phyloP scores from a whole-genome alignment of 1,140 invertebrate genomes.

The Dryas iulia region DNA sequence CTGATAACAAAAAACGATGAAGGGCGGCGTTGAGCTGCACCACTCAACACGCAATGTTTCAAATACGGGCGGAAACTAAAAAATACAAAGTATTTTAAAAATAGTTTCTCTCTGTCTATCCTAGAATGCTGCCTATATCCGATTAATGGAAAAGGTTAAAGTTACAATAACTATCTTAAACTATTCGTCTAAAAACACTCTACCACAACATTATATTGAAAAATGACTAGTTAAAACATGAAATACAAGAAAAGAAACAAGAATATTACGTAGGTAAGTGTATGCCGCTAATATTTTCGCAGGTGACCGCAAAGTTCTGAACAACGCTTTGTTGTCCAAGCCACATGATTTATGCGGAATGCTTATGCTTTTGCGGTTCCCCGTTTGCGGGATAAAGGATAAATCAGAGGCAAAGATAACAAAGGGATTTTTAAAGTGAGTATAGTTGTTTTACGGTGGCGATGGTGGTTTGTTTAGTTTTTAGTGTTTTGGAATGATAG shows the following conservation, averaged over 20 bases:
- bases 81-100: too few relatives aligned
- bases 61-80: too few relatives aligned
- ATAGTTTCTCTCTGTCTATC: too few relatives aligned
- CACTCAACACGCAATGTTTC: too few relatives aligned
- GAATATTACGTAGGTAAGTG: constrained; percentile 26
- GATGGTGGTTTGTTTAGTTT: not conserved
- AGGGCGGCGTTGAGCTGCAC: too few relatives aligned
- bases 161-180: too few relatives aligned
- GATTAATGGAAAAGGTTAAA: too few relatives aligned
- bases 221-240: constrained; percentile 1
- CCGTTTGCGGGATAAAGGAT: constrained; percentile 29
- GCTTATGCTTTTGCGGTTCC: constrained; percentile 36
- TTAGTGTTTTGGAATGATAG: not conserved
- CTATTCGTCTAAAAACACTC: not conserved
- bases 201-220: constrained; percentile 21
- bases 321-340: constrained; percentile 43
- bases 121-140: too few relatives aligned
- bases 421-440: constrained; percentile 30
- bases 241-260: constrained; percentile 11
- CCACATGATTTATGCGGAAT: constrained; percentile 42
- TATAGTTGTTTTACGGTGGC: constrained; percentile 5
- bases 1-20: too few relatives aligned
- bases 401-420: constrained; percentile 25
- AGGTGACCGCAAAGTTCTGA: constrained; percentile 39
- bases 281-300: constrained; percentile 41